Percentiles rank a stretch among this genome's conserved stretches.
These are phyloP conservation scores for Stichopus horrens DNA, from an alignment of 53 echinoderm and acorn worm species.

Conservation along the genomic window DNA sequence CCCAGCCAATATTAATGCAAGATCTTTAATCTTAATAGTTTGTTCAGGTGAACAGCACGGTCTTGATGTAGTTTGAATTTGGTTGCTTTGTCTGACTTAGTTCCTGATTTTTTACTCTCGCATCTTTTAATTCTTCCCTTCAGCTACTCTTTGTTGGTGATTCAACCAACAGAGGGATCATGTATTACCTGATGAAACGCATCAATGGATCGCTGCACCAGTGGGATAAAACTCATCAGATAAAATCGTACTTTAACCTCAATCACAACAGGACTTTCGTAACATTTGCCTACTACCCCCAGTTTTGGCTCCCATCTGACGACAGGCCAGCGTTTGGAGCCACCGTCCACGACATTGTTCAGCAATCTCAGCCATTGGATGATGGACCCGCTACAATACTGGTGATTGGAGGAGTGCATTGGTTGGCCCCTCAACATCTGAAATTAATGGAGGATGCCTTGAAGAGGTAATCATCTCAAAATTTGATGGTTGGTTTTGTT, in stretches of 20 bases:
- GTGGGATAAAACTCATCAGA: constrained; percentile 94
- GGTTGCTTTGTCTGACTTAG: no score
- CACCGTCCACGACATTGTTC: constrained; percentile 66
- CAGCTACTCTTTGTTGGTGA: constrained; percentile 90
- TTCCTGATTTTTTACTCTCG: no score
- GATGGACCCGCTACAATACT: constrained; percentile 68
- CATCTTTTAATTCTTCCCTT: no score
- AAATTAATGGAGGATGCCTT: constrained; percentile 64
- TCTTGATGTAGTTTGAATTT: no score
- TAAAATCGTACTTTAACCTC: constrained; percentile 80
- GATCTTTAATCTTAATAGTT: no score
- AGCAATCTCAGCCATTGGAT: constrained; percentile 57
- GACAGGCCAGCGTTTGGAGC: constrained; percentile 80
- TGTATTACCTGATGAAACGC: constrained; percentile 95
- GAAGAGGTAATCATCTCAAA: constrained; percentile 24
- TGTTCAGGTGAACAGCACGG: no score
- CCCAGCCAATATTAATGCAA: no score
- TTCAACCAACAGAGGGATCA: constrained; percentile 94
- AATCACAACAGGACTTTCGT: constrained; percentile 70
- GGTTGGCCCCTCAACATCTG: constrained; percentile 87
- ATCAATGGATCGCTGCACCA: constrained; percentile 83
- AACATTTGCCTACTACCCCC: constrained; percentile 92
- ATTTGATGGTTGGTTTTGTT: no score
- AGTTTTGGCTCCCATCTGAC: constrained; percentile 82
- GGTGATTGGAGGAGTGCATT: constrained; percentile 87